Evolutionary conservation across 2,113 vertebrate species (phyloP), one percentile per base, ranked within the genome.

Genomic region (Tympanuchus pallidicinctus): DNA sequence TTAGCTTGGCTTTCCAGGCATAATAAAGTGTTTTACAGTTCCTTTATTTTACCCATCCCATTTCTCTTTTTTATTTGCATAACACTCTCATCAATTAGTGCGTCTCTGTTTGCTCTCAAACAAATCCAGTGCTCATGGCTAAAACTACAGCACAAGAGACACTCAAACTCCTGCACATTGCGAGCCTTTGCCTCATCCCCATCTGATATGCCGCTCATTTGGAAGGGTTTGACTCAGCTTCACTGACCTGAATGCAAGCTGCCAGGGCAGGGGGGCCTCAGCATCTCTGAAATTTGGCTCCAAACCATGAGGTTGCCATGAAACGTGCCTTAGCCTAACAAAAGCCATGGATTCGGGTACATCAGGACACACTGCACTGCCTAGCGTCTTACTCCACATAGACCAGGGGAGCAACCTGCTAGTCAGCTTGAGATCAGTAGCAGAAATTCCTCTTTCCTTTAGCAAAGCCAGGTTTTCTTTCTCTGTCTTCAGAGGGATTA

Each of bases 1-100:
- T 95, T 97, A 96, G 81, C 87, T 75, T 89, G 95, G 97, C 95
- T 97, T 97, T 95, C 92, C 92, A 96, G 96, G 94, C 92, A 96
- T 85, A 95, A 93, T 78, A 93, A 93, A 92, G 87, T 91, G 92
- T 84, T 95, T 94, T 91, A 96, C 93, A 88, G 82, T 90, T 95
- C 88, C 80, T 86, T 95, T 94, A 90, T 89, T 95, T 94, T 75
- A 85, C 84, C 88, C 95, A 92, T 96, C 89, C 74, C 93, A 67
- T 91, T 94, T 81, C 94, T 95, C 93, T 83, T 75, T 94, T 95
- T 66, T 89, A 90, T 90, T 82, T 95, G 78, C 94, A 92, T 93
- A 89, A 89, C 93, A 85, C 83, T 90, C 90, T 89, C 71, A 94
- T 72, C 86, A 90, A 93, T 93, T 95, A 93, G 78, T 79, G 93